These are phyloP conservation scores for Catocala sponsa DNA, from an alignment of 2,888 invertebrate genomes.

Conservation along the genomic window DNA sequence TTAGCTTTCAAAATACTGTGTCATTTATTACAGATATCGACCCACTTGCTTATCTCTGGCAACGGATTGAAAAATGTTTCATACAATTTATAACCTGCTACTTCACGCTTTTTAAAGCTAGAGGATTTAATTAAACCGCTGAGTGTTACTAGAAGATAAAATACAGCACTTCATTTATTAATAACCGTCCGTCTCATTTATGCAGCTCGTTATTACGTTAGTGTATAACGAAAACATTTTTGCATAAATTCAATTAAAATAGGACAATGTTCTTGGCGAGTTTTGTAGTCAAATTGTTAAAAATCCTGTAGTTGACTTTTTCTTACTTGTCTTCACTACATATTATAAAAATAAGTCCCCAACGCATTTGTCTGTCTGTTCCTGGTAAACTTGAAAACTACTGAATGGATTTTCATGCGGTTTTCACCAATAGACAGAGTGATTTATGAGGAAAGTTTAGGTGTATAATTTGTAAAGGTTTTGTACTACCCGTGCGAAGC, in stretches of 20 bases:
- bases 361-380: too few species aligned
- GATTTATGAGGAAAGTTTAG: too few species aligned
- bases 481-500: too few species aligned
- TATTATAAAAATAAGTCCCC: too few species aligned
- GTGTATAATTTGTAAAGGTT: too few species aligned
- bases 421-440: too few species aligned
- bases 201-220: slow-evolving; percentile 23
- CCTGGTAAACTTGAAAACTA: too few species aligned
- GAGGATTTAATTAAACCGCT: slow-evolving; percentile 42
- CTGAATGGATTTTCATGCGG: too few species aligned
- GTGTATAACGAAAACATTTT: slow-evolving; percentile 24
- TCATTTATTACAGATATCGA: background rate
- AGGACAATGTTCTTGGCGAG: background rate
- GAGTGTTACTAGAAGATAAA: slow-evolving; percentile 37
- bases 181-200: slow-evolving; percentile 28
- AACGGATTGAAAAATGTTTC: slow-evolving; percentile 9
- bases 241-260: slow-evolving; percentile 14
- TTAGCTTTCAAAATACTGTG: too few species aligned
- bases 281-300: too few species aligned
- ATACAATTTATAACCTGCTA: background rate
- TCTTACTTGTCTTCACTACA: too few species aligned
- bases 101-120: slow-evolving; percentile 22
- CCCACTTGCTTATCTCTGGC: slow-evolving; percentile 3
- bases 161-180: slow-evolving; percentile 40
- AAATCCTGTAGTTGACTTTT: too few species aligned